Evolutionary conservation across 2,113 vertebrate species (phyloP), one percentile per base, ranked within the genome.

Genomic region (Aspiorhynchus laticeps): DNA sequence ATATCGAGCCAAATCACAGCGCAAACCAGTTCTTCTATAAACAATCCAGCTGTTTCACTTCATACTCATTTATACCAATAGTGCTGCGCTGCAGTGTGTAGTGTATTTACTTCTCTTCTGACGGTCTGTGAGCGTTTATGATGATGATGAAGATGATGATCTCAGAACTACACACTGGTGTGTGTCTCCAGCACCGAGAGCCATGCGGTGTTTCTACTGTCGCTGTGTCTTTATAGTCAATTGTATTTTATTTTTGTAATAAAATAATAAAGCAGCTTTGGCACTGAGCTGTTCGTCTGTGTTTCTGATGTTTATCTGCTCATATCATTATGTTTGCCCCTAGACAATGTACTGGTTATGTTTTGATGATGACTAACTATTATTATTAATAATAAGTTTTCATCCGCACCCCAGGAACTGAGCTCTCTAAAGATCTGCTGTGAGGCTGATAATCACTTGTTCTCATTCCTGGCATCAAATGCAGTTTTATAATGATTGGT

Each of bases 211-310:
- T 81, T 90, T 88, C 89, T 90, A 89, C 85, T 85, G 87, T 82
- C 90, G 84, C 92, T 91, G 90, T 94, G 93, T 93, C 90, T 94
- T 83, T 92, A 92, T 89, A 92, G 91, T 94, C 93, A 87, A 79
- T 95, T 95, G 93, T 95, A 94, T 95, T 95, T 94, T 94, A 93
- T 95, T 95, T 95, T 95, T 95, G 90, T 95, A 95, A 95, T 95
- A 96, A 95, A 94, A 81, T 28, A 83, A 74, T 87, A 90, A 93
- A 93, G 26, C 69, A 56, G 67, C 89, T 91, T 93, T 91, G 88
- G 90, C 92, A 90, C 89, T 92, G 48, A 74, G 53, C 61, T 73
- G 56, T 41, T 8, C 77, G 81, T 24, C 2, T 36, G 80, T 41
- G 21, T 65, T 56, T 7, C 65, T 69, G 21, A 46, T n/a, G 73